These are phyloP conservation scores for Nomia melanderi DNA, from an alignment of 1,140 invertebrate genomes.

Conservation along the genomic window DNA sequence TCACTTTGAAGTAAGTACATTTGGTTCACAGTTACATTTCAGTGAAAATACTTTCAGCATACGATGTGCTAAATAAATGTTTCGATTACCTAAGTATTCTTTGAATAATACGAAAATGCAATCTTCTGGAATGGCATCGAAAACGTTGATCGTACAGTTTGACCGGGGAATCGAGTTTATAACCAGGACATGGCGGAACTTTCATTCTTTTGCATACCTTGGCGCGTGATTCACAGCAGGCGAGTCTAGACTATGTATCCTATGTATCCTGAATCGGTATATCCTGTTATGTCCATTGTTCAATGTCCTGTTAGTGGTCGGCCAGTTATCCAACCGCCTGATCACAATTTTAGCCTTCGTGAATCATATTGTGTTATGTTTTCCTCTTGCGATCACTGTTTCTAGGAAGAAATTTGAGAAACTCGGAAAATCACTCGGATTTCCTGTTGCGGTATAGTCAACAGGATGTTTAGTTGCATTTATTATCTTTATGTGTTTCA, in stretches of 20 bases:
- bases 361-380: not conserved
- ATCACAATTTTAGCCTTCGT: not conserved
- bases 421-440: not conserved
- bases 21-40: too few relatives aligned
- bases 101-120: too few relatives aligned
- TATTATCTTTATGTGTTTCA: too few relatives aligned
- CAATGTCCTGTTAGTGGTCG: not conserved
- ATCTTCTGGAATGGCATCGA: not conserved
- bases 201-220: constrained; percentile 50
- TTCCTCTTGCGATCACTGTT: not conserved
- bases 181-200: constrained; percentile 25
- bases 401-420: not conserved
- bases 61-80: too few relatives aligned
- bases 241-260: constrained; percentile 44
- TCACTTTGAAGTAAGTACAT: too few relatives aligned
- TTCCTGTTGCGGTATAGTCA: too few relatives aligned
- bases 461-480: too few relatives aligned
- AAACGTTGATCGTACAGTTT: not conserved
- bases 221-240: constrained; percentile 48
- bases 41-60: too few relatives aligned
- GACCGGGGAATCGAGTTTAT: not conserved
- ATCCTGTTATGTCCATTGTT: constrained; percentile 53
- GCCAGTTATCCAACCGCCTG: too few relatives aligned
- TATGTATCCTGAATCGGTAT: constrained; percentile 39
- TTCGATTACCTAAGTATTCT: too few relatives aligned